Evolutionary conservation across 35 echinoderm and acorn worm genomes (phyloP).

Genomic region (Anneissia japonica): DNA sequence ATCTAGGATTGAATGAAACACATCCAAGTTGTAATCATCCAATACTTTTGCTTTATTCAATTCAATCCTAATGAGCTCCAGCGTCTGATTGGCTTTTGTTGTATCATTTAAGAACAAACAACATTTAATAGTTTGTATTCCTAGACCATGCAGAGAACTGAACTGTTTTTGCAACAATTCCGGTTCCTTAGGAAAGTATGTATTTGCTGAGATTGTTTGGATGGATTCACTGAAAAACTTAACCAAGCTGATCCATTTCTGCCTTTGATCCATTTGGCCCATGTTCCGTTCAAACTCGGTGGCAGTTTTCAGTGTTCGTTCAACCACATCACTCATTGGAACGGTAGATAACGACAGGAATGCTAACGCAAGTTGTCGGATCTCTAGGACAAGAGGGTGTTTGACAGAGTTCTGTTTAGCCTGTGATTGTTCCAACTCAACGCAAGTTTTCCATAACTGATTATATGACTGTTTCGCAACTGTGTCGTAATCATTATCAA

Average conservation of each 20-base stretch:
- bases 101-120: constrained; percentile 6
- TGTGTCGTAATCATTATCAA: constrained; percentile 80
- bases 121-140: constrained; percentile 55
- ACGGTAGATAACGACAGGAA: constrained; percentile 61
- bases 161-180: constrained; percentile 16
- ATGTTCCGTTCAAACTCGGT: constrained; percentile 56
- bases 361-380: constrained; percentile 38
- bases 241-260: constrained; percentile 25
- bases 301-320: constrained; percentile 41
- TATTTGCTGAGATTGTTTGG: constrained; percentile 5
- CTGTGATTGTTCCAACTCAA: constrained; percentile 57
- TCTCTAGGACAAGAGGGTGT: constrained; percentile 43
- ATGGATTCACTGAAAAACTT: constrained; percentile 14
- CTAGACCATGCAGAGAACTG: constrained; percentile 46
- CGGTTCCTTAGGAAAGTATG: background rate
- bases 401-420: constrained; percentile 27
- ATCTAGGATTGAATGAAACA: constrained; percentile 23
- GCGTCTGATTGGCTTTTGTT: background rate
- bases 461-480: constrained; percentile 75
- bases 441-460: constrained; percentile 73
- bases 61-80: background rate
- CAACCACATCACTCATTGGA: constrained; percentile 53
- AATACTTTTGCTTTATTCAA: background rate
- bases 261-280: constrained; percentile 5
- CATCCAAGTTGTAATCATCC: constrained; percentile 2